Conservation (phyloP, 2,888 invertebrate genomes). For the Auanema freiburgensis region DNA sequence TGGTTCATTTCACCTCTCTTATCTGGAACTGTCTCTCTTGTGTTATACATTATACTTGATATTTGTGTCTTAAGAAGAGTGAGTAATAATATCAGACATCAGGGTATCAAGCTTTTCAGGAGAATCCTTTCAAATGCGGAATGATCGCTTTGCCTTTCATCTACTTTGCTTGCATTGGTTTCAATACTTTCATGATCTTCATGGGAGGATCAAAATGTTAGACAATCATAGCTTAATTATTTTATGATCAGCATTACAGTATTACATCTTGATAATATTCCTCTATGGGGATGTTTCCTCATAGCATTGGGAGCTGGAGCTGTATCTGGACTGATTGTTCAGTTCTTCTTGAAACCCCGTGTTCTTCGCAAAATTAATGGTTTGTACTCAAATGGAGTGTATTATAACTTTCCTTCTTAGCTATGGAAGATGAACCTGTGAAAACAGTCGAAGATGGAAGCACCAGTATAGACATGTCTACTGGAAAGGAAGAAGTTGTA, state of each 20-base stretch:
- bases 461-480: slow-evolving; percentile 16
- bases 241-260: slow-evolving; percentile 70
- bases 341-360: slow-evolving; percentile 52
- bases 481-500: slow-evolving; percentile 1
- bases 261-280: slow-evolving; percentile 83
- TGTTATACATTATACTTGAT: slow-evolving; percentile 79
- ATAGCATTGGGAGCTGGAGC: slow-evolving; percentile 75
- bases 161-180: slow-evolving; percentile 86
- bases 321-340: slow-evolving; percentile 65
- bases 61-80: slow-evolving; percentile 72
- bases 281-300: slow-evolving; percentile 73
- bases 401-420: slow-evolving; percentile 7
- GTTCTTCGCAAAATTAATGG: slow-evolving; percentile 45
- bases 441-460: background rate
- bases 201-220: slow-evolving; percentile 79
- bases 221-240: no score
- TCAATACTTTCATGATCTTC: slow-evolving; percentile 89
- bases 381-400: background rate
- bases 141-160: slow-evolving; percentile 84
- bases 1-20: slow-evolving; percentile 94
- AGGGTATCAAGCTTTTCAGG: slow-evolving; percentile 22
- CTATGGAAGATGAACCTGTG: background rate
- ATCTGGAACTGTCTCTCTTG: slow-evolving; percentile 83
- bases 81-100: background rate
- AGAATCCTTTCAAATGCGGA: slow-evolving; percentile 70